These are phyloP conservation scores for Drosophila sturtevanti DNA, from an alignment of 1,140 invertebrate genomes.

Conservation along the genomic window DNA sequence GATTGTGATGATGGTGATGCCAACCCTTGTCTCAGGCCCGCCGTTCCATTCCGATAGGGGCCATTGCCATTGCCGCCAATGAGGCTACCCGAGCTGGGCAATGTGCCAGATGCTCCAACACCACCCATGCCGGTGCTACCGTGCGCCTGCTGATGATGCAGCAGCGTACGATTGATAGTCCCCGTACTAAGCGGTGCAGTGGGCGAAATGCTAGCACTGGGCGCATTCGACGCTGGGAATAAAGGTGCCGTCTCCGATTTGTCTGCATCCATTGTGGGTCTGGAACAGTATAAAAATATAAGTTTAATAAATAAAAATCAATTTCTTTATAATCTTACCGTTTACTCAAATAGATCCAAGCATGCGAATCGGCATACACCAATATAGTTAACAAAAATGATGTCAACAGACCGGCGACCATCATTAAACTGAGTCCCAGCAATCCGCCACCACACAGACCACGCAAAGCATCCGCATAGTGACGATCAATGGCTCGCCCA, in stretches of 20 bases:
- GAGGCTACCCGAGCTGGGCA: conserved; percentile 49
- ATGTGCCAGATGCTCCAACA: conserved; percentile 44
- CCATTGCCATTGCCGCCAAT: conserved; percentile 53
- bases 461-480: conserved; percentile 87
- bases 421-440: conserved; percentile 90
- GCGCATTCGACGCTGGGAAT: conserved; percentile 77
- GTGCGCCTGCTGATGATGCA: conserved; percentile 79
- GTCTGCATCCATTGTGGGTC: conserved; percentile 71
- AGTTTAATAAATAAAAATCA: neutral
- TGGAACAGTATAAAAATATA: neutral
- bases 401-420: conserved; percentile 88
- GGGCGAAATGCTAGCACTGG: conserved; percentile 78
- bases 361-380: conserved; percentile 97
- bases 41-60: conserved; percentile 66
- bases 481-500: conserved; percentile 87
- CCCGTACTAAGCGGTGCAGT: conserved; percentile 74
- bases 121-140: conserved; percentile 37
- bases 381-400: conserved; percentile 93
- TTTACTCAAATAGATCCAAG: conserved; percentile 97
- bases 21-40: conserved; percentile 82
- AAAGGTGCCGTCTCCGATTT: conserved; percentile 78
- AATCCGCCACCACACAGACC: conserved; percentile 89
- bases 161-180: conserved; percentile 79
- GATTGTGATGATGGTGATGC: conserved; percentile 72
- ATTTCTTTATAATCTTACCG: conserved; percentile 46